Base-by-base conservation (phyloP, 2,113 vertebrate genomes). In the Pterocles gutturalis region DNA sequence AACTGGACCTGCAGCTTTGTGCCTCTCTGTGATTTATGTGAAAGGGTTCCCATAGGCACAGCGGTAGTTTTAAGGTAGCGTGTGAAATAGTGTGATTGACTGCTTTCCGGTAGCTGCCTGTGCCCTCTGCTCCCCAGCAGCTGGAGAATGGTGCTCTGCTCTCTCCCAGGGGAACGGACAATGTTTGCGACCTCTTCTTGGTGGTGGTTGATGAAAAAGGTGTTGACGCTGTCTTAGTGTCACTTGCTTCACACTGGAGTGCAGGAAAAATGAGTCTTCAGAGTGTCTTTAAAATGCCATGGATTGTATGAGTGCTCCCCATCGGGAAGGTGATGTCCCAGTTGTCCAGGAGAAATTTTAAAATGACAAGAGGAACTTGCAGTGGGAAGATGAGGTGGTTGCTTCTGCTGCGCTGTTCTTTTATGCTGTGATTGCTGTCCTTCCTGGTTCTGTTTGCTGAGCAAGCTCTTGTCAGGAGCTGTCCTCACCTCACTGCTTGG, bases 1-100 rank as follows among this genome's bases (percentile, higher is more conserved):
- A 87, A 82, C 95, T 78, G 81, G 92, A 83, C 87, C 90, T 78
- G 92, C 93, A 89, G 96, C 95, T 87, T 89, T 66, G 41, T 41
- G 87, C 64, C 67, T 87, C 36, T 2, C 0, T 81, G 45, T 21
- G 64, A 58, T 71, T 41, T 62, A 36, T 87, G 84, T 15, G 72
- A 48, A 36, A 87, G 72, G 36, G 29, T 69, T 91, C 62, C 79
- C 34, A 2, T 4, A 29, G 76, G 87, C 49, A 53, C 0, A 2
- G 77, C 16, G 84, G 34, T 55, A 17, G 49, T 70, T 62, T 10
- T 9, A 3, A 8, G 46, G 83, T 4, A 62, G 33, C 2, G 7
- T 64, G 66, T 43, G 76, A 45, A 51, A 58, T 2, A 8, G 28
- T 21, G 41, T 34, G 48, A 49, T 48, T 57, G 46, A 81, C 89